Conservation (phyloP, 2,888 invertebrate species). For the Epinotia ramella region DNA sequence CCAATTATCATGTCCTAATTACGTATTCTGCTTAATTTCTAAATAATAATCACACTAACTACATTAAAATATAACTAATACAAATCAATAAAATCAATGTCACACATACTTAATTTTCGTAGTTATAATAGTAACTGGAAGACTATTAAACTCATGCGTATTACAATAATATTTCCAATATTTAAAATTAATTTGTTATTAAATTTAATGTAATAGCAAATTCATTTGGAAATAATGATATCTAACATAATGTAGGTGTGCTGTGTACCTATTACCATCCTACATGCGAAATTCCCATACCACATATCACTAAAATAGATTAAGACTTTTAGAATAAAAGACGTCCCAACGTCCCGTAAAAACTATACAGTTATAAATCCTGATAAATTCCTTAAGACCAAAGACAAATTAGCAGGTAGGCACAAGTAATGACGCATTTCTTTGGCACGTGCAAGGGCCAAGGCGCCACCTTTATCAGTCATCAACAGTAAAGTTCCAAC, state of each 20-base stretch:
- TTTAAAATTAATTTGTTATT: no score
- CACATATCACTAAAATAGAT: constrained; percentile 1
- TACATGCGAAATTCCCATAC: constrained; percentile 6
- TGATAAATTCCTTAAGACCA: constrained; percentile 32
- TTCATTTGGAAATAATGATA: not conserved
- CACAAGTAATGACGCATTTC: constrained; percentile 40
- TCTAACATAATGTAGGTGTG: not conserved
- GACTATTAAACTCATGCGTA: no score
- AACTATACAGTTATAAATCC: constrained; percentile 4
- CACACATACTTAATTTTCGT: no score
- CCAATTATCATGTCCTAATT: no score
- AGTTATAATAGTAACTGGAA: no score
- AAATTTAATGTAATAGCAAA: not conserved
- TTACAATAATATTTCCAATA: no score
- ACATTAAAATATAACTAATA: no score
- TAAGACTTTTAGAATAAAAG: constrained; percentile 3
- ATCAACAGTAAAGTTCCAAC: constrained; percentile 50
- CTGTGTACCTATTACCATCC: no score
- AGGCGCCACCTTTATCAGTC: constrained; percentile 54
- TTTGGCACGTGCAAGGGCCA: constrained; percentile 38
- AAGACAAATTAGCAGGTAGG: constrained; percentile 46
- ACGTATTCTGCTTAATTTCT: no score
- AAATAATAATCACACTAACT: no score
- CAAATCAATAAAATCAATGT: no score
- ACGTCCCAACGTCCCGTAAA: not conserved